These are phyloP conservation scores for Hycleus cichorii DNA, from an alignment of 1,140 invertebrate genomes.

Conservation along the genomic window DNA sequence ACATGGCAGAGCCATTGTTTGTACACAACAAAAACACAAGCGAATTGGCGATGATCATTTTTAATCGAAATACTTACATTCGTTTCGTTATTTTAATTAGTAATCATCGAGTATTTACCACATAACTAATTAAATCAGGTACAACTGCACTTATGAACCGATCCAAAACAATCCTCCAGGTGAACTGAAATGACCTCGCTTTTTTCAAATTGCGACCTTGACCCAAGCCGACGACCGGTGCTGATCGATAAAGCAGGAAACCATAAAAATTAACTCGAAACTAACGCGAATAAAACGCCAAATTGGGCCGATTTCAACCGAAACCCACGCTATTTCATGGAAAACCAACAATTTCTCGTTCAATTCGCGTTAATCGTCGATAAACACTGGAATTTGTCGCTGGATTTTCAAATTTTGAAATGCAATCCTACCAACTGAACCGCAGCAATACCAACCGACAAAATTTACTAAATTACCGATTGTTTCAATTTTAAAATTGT, in stretches of 20 bases:
- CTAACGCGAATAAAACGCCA: too few relatives aligned
- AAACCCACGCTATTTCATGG: too few relatives aligned
- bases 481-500: too few relatives aligned
- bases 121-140: constrained; percentile 1
- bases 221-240: constrained; percentile 6
- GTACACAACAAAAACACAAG: background rate
- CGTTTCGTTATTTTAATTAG: background rate
- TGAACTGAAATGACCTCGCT: constrained; percentile 30
- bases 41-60: background rate
- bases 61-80: background rate
- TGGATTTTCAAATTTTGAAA: too few relatives aligned
- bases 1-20: constrained; percentile 14
- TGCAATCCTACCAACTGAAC: too few relatives aligned
- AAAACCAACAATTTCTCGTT: too few relatives aligned
- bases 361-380: too few relatives aligned
- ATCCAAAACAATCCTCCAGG: constrained; percentile 16
- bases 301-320: too few relatives aligned
- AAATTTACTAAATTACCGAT: too few relatives aligned
- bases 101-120: background rate
- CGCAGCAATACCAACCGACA: too few relatives aligned
- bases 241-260: constrained; percentile 8
- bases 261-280: background rate
- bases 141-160: background rate
- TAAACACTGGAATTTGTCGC: too few relatives aligned
- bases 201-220: constrained; percentile 27